Evolutionary conservation across 2,797 vertebrate species (phyloP), one percentile per base, ranked within the genome.

Genomic region (Gobionotothen gibberifrons): DNA sequence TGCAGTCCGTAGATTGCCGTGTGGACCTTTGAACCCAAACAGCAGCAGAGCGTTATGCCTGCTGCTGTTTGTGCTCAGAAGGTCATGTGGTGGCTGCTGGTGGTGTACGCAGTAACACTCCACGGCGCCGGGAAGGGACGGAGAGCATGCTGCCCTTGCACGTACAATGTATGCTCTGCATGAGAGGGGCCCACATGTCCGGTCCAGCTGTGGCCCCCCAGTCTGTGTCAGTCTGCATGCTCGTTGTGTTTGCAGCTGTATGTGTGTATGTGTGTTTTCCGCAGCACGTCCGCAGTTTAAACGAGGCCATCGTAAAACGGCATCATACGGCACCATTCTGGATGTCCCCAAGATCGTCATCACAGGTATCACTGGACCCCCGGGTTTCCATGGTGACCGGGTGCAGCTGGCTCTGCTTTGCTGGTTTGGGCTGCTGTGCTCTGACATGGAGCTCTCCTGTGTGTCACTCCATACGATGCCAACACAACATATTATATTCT

Each of bases 271-370:
- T 98, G 95, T 99, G 95, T 99, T 96, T 36, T 98, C 97, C 92
- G 95, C 98, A 97, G 97, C 95, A 96, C 94, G 91, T 90, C 91
- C 93, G 85, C 97, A 94, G 95, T 97, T 95, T 97, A 99, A 98
- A 96, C 96, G 95, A 96, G 97, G 98, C 94, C 98, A 99, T 91
- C 98, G 98, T 97, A 99, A 99, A 99, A 99, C 98, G 61, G 98
- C 98, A 90, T 99, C 98, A 85, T 96, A 95, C 93, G 98, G 98
- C 95, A 99, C 97, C 96, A 98, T 99, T 97, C 97, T 98, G 97
- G 98, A 99, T 95, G 95, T 98, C 94, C 98, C 98, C 96, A 96
- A 98, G 97, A 98, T 98, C 98, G 92, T 98, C 98, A 94, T 98
- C 94, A 96, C 98, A 99, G 98, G 98, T 99, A 99, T 96, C 96